A percentile compares a stretch with the other conserved stretches of the same genome.
Conservation (phyloP, 2,797 vertebrate species). For the Forpus xanthops region DNA sequence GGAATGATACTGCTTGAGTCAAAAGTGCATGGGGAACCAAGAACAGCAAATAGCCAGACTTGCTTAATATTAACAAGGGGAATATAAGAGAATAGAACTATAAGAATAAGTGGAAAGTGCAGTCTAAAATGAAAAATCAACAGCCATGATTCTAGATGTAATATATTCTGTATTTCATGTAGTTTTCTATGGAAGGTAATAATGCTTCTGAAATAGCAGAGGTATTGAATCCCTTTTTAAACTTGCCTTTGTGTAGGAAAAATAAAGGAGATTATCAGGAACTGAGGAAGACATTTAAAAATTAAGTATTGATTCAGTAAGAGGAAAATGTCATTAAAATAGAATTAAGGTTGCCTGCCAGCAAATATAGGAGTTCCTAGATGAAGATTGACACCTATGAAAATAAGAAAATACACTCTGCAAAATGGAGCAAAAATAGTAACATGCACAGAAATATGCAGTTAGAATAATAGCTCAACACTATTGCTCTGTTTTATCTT, state of each 20-base stretch:
- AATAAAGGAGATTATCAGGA: conserved; percentile 61
- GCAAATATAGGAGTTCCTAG: conserved; percentile 47
- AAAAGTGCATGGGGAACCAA: neutral
- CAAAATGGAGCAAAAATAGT: conserved; percentile 38
- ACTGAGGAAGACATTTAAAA: conserved; percentile 63
- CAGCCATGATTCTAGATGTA: neutral
- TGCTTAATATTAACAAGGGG: neutral
- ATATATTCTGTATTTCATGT: conserved; percentile 36
- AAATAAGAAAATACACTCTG: conserved; percentile 44
- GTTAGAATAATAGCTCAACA: neutral
- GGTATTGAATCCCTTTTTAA: conserved; percentile 59
- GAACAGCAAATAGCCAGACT: neutral
- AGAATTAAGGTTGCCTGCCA: conserved; percentile 62
- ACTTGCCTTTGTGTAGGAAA: conserved; percentile 46
- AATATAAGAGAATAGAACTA: neutral
- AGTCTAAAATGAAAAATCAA: conserved; percentile 33
- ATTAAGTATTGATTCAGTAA: conserved; percentile 70
- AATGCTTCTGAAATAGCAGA: conserved; percentile 46
- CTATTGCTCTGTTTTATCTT: neutral
- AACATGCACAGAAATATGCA: neutral
- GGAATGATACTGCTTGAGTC: neutral
- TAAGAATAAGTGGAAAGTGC: neutral
- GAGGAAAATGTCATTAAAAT: conserved; percentile 69
- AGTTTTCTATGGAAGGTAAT: conserved; percentile 32
- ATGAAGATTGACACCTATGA: conserved; percentile 60